Evolutionary conservation across 53 echinoderm and acorn worm genomes (phyloP), one percentile per base, ranked within the genome.

Genomic region (Henricia sp.): DNA sequence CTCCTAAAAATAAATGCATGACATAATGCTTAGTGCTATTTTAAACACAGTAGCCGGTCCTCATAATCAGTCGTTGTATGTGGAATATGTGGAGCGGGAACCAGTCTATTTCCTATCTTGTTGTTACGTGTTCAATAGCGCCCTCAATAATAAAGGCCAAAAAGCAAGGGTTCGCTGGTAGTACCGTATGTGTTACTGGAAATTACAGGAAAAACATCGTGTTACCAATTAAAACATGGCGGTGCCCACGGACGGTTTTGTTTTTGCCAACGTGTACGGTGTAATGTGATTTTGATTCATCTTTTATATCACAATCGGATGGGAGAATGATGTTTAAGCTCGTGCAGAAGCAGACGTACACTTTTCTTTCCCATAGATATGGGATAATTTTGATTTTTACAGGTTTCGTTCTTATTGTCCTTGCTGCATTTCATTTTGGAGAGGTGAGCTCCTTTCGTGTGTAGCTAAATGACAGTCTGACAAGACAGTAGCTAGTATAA

Each of bases 371-470:
- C 35, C 89, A 94, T 52, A 84, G 92, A 43, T 91, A 96, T 82
- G 89, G 93, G 50, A 52, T 91, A 17, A 85, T 96, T 58, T 67
- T 96, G 63, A 89, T 94, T 12, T 96, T 96, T 37, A 64, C 80
- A 2, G 93, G 96, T 21, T 67, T 91, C 21, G 74, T 96, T 27
- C 68, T 96, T 33, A 67, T 93, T 33, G 70, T 96, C 4, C 55
- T 96, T 35, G 93, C 96, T 34, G 96, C 93, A 30, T 93, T 96
- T 67, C 96, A 96, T 80, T 96, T 96, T 85, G 93, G 96, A 66
- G 96, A 96, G 94, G 96, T 96, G 87, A 91, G 76, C 4, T 37
- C 19, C n/a, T n/a, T n/a, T n/a, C n/a, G n/a, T n/a, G n/a, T n/a
- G n/a, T n/a, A n/a, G n/a, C n/a, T n/a, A n/a, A n/a, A n/a, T n/a